phyloP scores from a whole-genome alignment of 1,140 invertebrate genomes.

The Kradibia gibbosae region DNA sequence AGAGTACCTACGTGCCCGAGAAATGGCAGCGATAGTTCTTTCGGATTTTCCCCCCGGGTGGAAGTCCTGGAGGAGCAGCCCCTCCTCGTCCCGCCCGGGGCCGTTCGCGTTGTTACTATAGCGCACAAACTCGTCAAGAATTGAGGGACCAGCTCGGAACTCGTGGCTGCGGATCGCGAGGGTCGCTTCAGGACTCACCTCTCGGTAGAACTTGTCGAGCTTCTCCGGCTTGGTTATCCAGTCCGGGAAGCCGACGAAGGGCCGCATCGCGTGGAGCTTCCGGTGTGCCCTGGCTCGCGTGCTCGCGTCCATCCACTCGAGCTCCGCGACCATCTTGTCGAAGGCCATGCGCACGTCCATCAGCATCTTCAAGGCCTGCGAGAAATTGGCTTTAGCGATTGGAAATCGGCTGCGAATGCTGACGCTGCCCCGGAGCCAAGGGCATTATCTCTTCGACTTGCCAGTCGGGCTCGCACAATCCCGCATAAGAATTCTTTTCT shows the following conservation, averaged over 20 bases:
- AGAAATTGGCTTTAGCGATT: too few relatives aligned
- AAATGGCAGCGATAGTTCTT: too few relatives aligned
- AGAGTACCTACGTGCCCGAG: too few relatives aligned
- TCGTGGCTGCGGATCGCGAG: too few relatives aligned
- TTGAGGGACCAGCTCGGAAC: not conserved
- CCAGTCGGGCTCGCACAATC: too few relatives aligned
- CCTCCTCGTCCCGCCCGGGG: not conserved
- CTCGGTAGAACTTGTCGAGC: slow-evolving; percentile 76
- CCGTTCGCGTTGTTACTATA: too few relatives aligned
- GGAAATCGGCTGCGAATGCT: too few relatives aligned
- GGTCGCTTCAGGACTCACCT: slow-evolving; percentile 64
- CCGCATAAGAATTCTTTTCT: too few relatives aligned
- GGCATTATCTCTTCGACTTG: too few relatives aligned
- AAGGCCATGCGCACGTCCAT: slow-evolving; percentile 82
- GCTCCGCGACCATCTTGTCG: slow-evolving; percentile 77
- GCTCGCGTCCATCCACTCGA: slow-evolving; percentile 85
- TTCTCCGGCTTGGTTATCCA: slow-evolving; percentile 76
- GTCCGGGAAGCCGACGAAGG: slow-evolving; percentile 82
- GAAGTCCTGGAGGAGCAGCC: not conserved
- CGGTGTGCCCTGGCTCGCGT: slow-evolving; percentile 77
- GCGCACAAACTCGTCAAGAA: too few relatives aligned
- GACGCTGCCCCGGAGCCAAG: too few relatives aligned
- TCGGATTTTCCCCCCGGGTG: not conserved
- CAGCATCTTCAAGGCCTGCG: slow-evolving; percentile 83
- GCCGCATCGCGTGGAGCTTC: slow-evolving; percentile 79